These are phyloP conservation scores for Tapirus indicus DNA, from an alignment of 2,797 vertebrate genomes.

Conservation along the genomic window DNA sequence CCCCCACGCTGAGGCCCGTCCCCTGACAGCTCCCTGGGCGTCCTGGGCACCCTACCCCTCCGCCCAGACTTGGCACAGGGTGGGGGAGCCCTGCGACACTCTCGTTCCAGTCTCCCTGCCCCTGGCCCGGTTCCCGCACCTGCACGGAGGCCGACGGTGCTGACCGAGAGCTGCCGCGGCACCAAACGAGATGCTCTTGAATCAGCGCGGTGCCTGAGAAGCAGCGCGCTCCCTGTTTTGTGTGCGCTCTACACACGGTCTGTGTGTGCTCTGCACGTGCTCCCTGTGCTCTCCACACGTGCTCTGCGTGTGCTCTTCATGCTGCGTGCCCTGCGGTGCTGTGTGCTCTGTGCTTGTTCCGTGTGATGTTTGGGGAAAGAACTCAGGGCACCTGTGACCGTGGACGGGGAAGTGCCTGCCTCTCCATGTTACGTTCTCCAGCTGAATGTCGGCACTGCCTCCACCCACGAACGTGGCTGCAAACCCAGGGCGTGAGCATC, in stretches of 20 bases:
- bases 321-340: fast-evolving
- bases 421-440: fast-evolving
- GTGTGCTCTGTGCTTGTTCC: no score
- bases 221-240: background rate
- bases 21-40: background rate
- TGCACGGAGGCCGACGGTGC: background rate
- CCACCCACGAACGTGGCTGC: fast-evolving
- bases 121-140: fast-evolving
- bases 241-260: background rate
- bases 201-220: fast-evolving
- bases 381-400: fast-evolving
- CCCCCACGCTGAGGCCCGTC: no score
- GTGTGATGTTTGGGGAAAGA: background rate
- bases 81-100: background rate
- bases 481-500: fast-evolving
- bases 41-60: background rate
- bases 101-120: background rate
- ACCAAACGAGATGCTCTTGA: fast-evolving
- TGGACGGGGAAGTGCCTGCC: no score
- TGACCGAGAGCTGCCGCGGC: fast-evolving
- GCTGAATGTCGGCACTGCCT: fast-evolving
- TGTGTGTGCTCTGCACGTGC: no score
- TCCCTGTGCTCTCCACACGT: no score
- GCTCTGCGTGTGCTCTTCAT: no score
- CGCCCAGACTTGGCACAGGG: fast-evolving